Percentiles rank a stretch among this genome's conserved stretches.
phyloP scores from a whole-genome alignment of 2,797 vertebrate genomes.

The Zalophus californianus region DNA sequence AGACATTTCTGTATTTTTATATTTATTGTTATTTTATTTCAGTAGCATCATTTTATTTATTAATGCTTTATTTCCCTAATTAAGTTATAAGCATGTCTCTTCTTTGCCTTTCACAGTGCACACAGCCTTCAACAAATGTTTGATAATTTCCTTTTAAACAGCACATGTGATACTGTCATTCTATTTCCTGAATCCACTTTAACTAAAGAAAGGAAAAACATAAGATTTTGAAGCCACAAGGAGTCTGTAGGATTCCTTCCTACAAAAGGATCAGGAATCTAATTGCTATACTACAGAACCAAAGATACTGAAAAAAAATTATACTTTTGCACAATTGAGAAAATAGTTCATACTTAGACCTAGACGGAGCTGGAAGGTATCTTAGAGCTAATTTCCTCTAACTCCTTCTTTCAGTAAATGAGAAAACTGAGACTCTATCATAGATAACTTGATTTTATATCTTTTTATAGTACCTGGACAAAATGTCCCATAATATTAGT shows the following conservation, averaged over 20 bases:
- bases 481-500: not conserved
- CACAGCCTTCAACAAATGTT: not conserved
- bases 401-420: conserved; percentile 24
- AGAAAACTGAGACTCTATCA: not conserved
- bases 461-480: not conserved
- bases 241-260: too few species aligned
- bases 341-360: not conserved
- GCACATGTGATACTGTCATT: not conserved
- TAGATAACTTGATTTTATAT: conserved; percentile 14
- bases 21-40: conserved; percentile 29
- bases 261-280: not conserved
- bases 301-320: not conserved
- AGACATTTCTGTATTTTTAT: not conserved
- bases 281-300: not conserved
- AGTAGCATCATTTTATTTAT: not conserved
- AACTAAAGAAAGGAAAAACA: not conserved
- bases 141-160: not conserved
- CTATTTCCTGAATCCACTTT: not conserved
- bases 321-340: not conserved
- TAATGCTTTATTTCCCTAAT: not conserved
- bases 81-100: not conserved
- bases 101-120: not conserved
- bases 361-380: not conserved
- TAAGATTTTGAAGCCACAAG: not conserved
- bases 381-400: not conserved